A percentile compares a stretch with the other conserved stretches of the same genome.
Evolutionary conservation across 2,797 vertebrate species (phyloP).

Genomic region (Lindbergichthys nudifrons): DNA sequence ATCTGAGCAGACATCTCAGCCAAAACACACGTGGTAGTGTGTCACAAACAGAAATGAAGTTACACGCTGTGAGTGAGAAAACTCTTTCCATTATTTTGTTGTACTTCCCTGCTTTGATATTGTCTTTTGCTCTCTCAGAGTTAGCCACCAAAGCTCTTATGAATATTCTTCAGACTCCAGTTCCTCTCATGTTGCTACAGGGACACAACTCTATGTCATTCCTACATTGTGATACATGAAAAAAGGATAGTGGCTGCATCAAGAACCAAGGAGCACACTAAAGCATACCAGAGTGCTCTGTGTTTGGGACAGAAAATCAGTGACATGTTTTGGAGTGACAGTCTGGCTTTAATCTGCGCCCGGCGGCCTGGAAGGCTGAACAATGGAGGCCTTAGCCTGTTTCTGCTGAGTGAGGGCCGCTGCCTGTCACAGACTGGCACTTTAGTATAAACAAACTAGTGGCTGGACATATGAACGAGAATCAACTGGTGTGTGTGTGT

Average conservation of each 20-base stretch:
- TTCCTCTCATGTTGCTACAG: constrained; percentile 20
- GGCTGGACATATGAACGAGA: constrained; percentile 56
- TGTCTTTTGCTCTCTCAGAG: constrained; percentile 16
- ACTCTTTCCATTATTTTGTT: constrained; percentile 5
- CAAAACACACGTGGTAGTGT: constrained; percentile 39
- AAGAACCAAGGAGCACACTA: constrained; percentile 53
- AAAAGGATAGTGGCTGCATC: constrained; percentile 17
- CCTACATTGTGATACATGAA: constrained; percentile 52
- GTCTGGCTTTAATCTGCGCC: constrained; percentile 77
- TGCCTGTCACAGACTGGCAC: constrained; percentile 73
- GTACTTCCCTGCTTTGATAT: constrained; percentile 27
- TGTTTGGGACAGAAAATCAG: constrained; percentile 70
- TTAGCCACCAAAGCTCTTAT: background rate
- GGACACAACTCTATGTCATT: constrained; percentile 14
- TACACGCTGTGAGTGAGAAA: background rate
- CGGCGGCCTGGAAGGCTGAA: constrained; percentile 63
- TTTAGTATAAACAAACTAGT: constrained; percentile 64
- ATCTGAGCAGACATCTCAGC: constrained; percentile 56
- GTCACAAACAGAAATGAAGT: constrained; percentile 35
- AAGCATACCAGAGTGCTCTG: constrained; percentile 64
- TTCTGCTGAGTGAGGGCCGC: constrained; percentile 60
- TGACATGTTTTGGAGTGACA: constrained; percentile 67
- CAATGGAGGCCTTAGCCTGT: constrained; percentile 62
- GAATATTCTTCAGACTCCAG: background rate
- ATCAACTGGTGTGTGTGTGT: constrained; percentile 34